These are phyloP conservation scores for Bolborhynchus lineola DNA, from an alignment of 2,113 vertebrate genomes.

Conservation along the genomic window DNA sequence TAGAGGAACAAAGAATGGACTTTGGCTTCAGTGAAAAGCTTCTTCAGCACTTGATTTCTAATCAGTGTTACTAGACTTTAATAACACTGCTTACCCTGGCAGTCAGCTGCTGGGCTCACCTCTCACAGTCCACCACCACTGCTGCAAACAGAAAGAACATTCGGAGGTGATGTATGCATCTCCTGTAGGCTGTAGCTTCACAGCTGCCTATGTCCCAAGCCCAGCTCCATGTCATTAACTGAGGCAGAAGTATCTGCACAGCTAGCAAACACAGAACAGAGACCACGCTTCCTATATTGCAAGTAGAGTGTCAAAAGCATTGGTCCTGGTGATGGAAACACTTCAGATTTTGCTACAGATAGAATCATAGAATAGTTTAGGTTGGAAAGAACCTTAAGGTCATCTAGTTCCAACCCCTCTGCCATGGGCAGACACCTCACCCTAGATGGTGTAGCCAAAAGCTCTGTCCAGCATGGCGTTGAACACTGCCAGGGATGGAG, in stretches of 20 bases:
- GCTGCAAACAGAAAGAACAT: neutral
- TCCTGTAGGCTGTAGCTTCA: neutral
- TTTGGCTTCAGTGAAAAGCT: neutral
- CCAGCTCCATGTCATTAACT: neutral
- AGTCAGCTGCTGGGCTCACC: neutral
- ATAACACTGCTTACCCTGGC: neutral
- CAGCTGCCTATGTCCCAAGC: neutral
- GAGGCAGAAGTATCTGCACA: neutral
- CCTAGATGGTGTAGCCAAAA: neutral
- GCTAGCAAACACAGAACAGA: neutral
- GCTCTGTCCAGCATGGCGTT: neutral
- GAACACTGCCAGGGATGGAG: neutral
- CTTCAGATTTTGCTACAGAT: neutral
- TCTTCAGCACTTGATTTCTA: neutral
- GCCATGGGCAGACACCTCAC: neutral
- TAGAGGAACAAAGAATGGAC: neutral
- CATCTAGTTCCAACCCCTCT: neutral
- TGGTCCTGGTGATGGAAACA: neutral
- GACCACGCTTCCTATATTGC: fast-evolving
- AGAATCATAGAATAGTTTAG: neutral
- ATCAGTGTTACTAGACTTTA: neutral
- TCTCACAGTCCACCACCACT: neutral
- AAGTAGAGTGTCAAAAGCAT: neutral
- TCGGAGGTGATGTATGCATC: neutral
- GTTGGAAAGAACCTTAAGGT: neutral